A percentile compares a stretch with the other conserved stretches of the same genome.
These are phyloP conservation scores for Amphiduros pacificus DNA, from an alignment of 2,888 invertebrate species.

Conservation along the genomic window DNA sequence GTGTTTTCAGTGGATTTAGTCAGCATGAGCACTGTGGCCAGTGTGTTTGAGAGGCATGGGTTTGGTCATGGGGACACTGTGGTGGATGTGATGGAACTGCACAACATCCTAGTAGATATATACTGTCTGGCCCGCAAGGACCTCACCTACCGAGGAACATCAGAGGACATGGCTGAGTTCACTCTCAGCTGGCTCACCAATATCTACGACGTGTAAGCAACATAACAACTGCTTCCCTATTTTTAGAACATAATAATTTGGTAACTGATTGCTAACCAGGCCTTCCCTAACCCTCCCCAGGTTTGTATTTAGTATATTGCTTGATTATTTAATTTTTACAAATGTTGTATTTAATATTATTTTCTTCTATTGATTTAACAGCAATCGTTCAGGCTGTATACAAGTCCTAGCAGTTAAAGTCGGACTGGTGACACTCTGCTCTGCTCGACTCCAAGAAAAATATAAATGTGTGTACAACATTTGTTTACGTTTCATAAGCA, in stretches of 20 bases:
- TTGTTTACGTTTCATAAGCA: too few species aligned
- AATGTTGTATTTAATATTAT: neutral
- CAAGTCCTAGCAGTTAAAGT: constrained; percentile 73
- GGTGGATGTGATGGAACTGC: constrained; percentile 71
- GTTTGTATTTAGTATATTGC: neutral
- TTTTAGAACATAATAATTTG: neutral
- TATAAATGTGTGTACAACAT: constrained; percentile 65
- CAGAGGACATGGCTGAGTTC: constrained; percentile 39
- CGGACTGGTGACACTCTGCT: constrained; percentile 70
- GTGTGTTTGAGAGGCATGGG: constrained; percentile 74
- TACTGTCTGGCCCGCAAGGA: constrained; percentile 53
- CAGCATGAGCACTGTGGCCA: constrained; percentile 67
- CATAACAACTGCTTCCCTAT: neutral
- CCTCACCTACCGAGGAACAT: constrained; percentile 19
- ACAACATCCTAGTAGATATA: constrained; percentile 74
- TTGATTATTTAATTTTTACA: neutral
- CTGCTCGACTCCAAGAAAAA: constrained; percentile 69
- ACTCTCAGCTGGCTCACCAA: constrained; percentile 49
- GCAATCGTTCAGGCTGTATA: constrained; percentile 63
- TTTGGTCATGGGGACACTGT: constrained; percentile 70
- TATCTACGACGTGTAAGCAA: constrained; percentile 48
- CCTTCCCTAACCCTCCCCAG: too few species aligned
- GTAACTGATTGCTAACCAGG: too few species aligned
- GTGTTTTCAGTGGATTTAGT: constrained; percentile 63
- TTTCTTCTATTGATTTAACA: constrained; percentile 21